Evolutionary conservation across 2,888 invertebrate genomes (phyloP).

Genomic region (Sphaerophoria taeniata): DNA sequence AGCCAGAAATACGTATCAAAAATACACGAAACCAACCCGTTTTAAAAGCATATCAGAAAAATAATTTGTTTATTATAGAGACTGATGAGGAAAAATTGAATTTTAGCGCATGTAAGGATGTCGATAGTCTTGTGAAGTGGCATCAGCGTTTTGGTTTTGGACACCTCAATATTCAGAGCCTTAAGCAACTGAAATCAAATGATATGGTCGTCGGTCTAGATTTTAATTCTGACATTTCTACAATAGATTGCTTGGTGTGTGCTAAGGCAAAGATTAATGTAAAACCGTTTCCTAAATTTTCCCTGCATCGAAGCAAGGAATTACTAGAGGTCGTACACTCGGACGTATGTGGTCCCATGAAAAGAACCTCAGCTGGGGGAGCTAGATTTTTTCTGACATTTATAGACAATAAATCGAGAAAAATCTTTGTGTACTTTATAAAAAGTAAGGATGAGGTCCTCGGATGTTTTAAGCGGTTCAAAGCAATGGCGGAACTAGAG

Average conservation of each 20-base stretch:
- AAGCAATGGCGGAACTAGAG: conserved; percentile 60
- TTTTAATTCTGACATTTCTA: not conserved
- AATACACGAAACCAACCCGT: conserved; percentile 6
- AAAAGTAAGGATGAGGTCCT: conserved; percentile 67
- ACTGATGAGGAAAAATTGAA: not conserved
- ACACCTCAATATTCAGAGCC: conserved; percentile 24
- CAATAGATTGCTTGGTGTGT: conserved; percentile 26
- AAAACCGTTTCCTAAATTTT: conserved; percentile 43
- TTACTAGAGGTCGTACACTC: conserved; percentile 43
- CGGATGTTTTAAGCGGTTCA: conserved; percentile 38
- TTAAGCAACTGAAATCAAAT: conserved; percentile 7
- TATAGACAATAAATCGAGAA: conserved; percentile 47
- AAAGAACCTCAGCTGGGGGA: conserved; percentile 22
- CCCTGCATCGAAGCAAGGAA: not conserved
- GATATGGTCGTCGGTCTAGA: conserved; percentile 16
- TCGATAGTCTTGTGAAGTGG: not conserved
- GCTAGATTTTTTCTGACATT: conserved; percentile 34
- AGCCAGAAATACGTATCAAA: too few relatives aligned
- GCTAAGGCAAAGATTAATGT: conserved; percentile 36
- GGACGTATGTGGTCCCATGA: conserved; percentile 55
- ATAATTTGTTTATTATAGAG: not conserved
- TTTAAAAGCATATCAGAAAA: not conserved
- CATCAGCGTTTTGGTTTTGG: conserved; percentile 29
- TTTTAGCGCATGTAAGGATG: not conserved
- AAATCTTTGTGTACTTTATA: conserved; percentile 31